Percentiles rank a stretch among this genome's conserved stretches.
phyloP scores from a whole-genome alignment of 37 sponge, comb jelly and placozoan species.

The Aplysina aerophoba region DNA sequence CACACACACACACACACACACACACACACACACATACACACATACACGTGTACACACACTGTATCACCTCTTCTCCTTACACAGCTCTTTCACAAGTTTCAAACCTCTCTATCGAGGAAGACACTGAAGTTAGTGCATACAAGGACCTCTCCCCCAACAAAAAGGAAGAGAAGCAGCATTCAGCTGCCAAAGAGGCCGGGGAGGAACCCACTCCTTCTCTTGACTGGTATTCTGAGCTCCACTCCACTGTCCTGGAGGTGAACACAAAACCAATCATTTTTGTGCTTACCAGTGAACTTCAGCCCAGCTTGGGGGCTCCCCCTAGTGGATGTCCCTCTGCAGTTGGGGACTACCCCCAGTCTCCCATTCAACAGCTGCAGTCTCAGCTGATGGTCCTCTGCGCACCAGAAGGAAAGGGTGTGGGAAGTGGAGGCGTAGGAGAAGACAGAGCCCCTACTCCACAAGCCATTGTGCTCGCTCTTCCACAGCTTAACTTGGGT shows the following conservation, averaged over 20 bases:
- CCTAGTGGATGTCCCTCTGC: neutral
- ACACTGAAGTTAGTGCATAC: no score
- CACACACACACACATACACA: no score
- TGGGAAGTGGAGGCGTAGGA: no score
- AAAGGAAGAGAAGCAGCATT: neutral
- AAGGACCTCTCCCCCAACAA: neutral
- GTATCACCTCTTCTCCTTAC: no score
- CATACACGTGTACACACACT: no score
- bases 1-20: no score
- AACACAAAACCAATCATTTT: neutral
- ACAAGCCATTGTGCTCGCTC: slow-evolving; percentile 36
- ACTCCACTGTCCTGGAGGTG: neutral
- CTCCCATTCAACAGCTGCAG: neutral
- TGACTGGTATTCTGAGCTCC: neutral
- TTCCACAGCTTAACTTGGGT: slow-evolving; percentile 35
- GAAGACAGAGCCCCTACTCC: neutral
- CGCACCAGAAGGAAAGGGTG: no score
- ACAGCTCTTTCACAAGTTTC: no score
- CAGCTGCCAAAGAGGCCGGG: neutral
- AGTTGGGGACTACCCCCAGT: neutral
- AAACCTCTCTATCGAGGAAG: no score
- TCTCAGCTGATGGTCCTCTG: neutral
- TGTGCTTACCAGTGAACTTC: neutral
- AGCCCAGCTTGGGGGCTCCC: no score
- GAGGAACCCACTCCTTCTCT: neutral